Percentiles rank a stretch among this genome's conserved stretches.
Conservation (phyloP, 2,888 invertebrate genomes). For the Asteroscopus sphinx region DNA sequence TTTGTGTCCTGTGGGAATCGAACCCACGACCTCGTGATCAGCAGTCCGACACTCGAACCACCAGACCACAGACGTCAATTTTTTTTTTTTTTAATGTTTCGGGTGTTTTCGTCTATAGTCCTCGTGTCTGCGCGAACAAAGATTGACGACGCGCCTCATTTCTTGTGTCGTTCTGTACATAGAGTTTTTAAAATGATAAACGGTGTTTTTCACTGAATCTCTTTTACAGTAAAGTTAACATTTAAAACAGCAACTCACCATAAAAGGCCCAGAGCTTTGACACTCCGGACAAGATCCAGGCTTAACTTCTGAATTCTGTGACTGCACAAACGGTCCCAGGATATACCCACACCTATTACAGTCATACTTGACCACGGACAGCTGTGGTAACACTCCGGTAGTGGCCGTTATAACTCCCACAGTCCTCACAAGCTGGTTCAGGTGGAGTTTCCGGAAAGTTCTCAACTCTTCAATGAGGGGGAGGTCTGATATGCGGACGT, state of each 20-base stretch:
- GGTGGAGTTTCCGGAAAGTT: slow-evolving; percentile 96
- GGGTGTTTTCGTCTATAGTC: too few species aligned
- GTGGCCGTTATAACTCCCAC: slow-evolving; percentile 98
- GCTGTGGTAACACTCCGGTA: slow-evolving; percentile 98
- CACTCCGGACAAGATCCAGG: slow-evolving; percentile 99
- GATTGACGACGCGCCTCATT: too few species aligned
- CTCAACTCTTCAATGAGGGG: slow-evolving; percentile 98
- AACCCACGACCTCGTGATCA: too few species aligned
- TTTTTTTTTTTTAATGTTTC: too few species aligned
- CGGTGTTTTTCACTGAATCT: too few species aligned
- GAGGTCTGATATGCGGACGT: slow-evolving; percentile 98
- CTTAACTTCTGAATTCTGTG: slow-evolving; percentile 97
- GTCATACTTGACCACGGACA: slow-evolving; percentile 98
- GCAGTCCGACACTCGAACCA: too few species aligned
- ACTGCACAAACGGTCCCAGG: slow-evolving; percentile 98
- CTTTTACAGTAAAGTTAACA: too few species aligned
- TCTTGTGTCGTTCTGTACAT: too few species aligned
- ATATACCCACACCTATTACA: slow-evolving; percentile 98
- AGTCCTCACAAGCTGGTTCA: slow-evolving; percentile 97
- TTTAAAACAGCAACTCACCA: slow-evolving; percentile 85
- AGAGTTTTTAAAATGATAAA: too few species aligned
- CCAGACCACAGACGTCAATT: too few species aligned
- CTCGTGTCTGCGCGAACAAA: too few species aligned
- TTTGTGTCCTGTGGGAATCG: too few species aligned
- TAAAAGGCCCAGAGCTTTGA: slow-evolving; percentile 98